Evolutionary conservation across 2,113 vertebrate genomes (phyloP), one percentile per base, ranked within the genome.

Genomic region (Xiphophorus maculatus): DNA sequence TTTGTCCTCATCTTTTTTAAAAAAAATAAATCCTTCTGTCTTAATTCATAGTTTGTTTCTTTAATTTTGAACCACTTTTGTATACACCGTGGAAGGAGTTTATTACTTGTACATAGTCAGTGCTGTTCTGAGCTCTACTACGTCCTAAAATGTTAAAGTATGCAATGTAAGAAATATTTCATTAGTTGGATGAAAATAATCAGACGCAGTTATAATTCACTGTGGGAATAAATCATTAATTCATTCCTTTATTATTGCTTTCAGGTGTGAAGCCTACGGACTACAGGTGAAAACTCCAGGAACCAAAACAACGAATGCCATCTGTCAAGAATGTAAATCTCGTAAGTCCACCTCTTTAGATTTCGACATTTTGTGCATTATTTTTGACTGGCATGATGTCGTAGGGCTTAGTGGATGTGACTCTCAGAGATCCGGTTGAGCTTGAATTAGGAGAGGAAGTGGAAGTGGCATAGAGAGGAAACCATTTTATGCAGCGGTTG

Each of bases 221-320:
- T 63, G 4, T 12, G 54, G 25, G 13, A 63, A 79, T n/a, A 25
- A 29, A 6, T 48, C 2, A 5, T 30, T 63, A 15, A 27, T 40
- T 64, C 7, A n/a, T 54, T 35, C 25, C 77, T 37, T 12, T 37
- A 37, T 64, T 14, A 54, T 65, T 64, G 27, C 29, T 85, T 76
- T 32, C 75, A 95, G 94, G n/a, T 95, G 94, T 81, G 85, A 83
- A 0, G 80, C 76, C 30, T 4, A 80, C 0, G 88, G 92, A 35
- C 37, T 48, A 75, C 1, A 4, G 29, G 0, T 75, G 22, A 33
- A 35, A 77, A 71, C 0, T 48, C 25, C 8, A 2, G 94, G 94
- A 60, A 93, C 70, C 0, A 0, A 0, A 4, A 60, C 0, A 42
- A 28, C 19, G 0, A 80, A 95, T 51, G 78, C 71, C 3, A 6